phyloP scores from a whole-genome alignment of 37 sponge, comb jelly and placozoan species.

The Ianthella basta region DNA sequence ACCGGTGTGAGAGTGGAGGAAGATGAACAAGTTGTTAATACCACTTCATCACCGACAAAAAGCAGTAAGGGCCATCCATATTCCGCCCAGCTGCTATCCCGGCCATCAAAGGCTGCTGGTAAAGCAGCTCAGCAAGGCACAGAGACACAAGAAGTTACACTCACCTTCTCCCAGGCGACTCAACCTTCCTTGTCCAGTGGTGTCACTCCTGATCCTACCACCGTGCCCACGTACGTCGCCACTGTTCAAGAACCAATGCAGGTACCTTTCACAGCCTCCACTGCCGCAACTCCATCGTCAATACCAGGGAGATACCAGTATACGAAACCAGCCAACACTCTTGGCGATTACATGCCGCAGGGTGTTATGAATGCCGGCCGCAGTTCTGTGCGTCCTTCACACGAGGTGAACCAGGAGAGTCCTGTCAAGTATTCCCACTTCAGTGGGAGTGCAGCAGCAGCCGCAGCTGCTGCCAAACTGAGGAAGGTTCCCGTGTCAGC shows the following conservation, averaged over 20 bases:
- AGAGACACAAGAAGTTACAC: too few relatives aligned
- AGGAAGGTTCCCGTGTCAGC: too few relatives aligned
- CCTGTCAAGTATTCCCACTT: neutral
- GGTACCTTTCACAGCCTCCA: too few relatives aligned
- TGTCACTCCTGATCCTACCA: too few relatives aligned
- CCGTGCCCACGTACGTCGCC: too few relatives aligned
- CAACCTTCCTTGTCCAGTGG: too few relatives aligned
- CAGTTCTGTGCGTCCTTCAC: neutral
- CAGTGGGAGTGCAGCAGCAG: too few relatives aligned
- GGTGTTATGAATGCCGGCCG: neutral
- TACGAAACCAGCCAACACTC: slow-evolving; percentile 5
- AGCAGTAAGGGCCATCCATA: neutral
- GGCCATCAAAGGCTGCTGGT: too few relatives aligned
- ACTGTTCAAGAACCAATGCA: too few relatives aligned
- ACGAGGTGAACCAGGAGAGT: neutral
- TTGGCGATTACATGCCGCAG: slow-evolving; percentile 12
- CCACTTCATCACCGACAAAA: neutral
- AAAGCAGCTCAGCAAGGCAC: too few relatives aligned
- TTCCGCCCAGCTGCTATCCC: neutral
- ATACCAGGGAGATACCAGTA: neutral
- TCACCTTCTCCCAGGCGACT: too few relatives aligned
- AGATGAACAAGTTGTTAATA: neutral
- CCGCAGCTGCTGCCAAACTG: too few relatives aligned
- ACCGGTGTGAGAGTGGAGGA: neutral
- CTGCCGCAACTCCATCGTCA: neutral